Evolutionary conservation across 1,140 invertebrate genomes (phyloP).

Genomic region (Anagrus nilaparvatae): DNA sequence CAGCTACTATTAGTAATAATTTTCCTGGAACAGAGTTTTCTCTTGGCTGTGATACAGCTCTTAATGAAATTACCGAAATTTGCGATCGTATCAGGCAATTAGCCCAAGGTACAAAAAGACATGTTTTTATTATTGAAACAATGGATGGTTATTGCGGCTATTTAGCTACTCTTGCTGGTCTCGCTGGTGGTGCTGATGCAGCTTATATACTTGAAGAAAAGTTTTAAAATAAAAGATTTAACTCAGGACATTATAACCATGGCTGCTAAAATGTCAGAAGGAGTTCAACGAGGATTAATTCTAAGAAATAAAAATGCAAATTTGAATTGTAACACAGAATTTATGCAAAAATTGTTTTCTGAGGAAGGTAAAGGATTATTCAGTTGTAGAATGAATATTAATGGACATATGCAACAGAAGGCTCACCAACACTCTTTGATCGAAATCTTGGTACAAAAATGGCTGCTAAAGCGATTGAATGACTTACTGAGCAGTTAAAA

Average conservation of each 20-base stretch:
- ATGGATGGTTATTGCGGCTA: constrained; percentile 99
- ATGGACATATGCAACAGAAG: constrained; percentile 95
- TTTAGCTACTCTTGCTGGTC: constrained; percentile 84
- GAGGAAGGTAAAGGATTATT: constrained; percentile 97
- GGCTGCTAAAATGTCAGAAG: constrained; percentile 94
- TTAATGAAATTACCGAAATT: constrained; percentile 99
- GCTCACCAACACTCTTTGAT: constrained; percentile 96
- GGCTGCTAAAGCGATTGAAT: constrained; percentile 87
- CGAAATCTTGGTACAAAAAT: constrained; percentile 98
- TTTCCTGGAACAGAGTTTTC: constrained; percentile 94
- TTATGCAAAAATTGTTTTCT: constrained; percentile 87
- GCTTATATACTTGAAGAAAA: constrained; percentile 98
- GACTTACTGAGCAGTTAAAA: constrained; percentile 69
- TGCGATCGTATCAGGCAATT: constrained; percentile 94
- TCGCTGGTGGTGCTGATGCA: constrained; percentile 96
- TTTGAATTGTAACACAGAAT: constrained; percentile 94
- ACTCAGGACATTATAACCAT: constrained; percentile 90
- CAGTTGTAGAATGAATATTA: constrained; percentile 86
- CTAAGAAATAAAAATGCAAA: constrained; percentile 94
- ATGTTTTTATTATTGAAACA: constrained; percentile 96
- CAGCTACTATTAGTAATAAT: constrained; percentile 97
- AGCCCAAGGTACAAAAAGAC: constrained; percentile 85
- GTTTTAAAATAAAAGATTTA: constrained; percentile 87
- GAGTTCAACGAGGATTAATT: constrained; percentile 91
- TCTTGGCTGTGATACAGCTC: constrained; percentile 91